phyloP scores from a whole-genome alignment of 2,888 invertebrate species.

The Smittia aterrima region DNA sequence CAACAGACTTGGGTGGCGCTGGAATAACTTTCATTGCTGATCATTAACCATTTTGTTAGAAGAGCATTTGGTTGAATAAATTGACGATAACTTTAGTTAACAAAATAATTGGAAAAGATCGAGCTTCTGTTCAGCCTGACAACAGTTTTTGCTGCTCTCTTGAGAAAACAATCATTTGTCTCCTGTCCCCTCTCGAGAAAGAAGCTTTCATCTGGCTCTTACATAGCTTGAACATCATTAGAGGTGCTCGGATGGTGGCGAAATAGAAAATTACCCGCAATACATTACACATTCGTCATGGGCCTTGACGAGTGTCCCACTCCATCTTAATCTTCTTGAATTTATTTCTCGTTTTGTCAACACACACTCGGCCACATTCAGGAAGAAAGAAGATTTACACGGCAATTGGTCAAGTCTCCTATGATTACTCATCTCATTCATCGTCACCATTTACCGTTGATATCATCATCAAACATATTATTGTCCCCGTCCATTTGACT shows the following conservation, averaged over 20 bases:
- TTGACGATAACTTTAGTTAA: not conserved
- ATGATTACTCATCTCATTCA: conserved; percentile 37
- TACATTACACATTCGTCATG: conserved; percentile 36
- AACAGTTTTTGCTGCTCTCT: not conserved
- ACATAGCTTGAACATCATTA: not conserved
- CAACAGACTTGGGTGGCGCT: not conserved
- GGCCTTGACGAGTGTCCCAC: not conserved
- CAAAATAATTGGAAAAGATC: too few relatives aligned
- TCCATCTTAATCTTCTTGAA: not conserved
- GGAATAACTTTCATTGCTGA: conserved; percentile 22
- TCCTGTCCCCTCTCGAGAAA: not conserved
- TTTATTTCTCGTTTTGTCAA: not conserved
- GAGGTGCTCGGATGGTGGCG: conserved; percentile 4
- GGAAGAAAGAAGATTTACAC: conserved; percentile 25
- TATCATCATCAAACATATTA: conserved; percentile 24
- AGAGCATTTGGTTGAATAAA: too few relatives aligned
- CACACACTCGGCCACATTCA: not conserved
- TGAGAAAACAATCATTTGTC: not conserved
- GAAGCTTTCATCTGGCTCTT: not conserved
- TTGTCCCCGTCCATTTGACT: not conserved
- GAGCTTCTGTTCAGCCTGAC: not conserved
- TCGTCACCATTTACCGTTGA: conserved; percentile 18
- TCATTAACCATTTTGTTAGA: not conserved
- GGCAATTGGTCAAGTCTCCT: conserved; percentile 37
- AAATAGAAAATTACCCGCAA: conserved; percentile 30